A percentile compares a stretch with the other conserved stretches of the same genome.
Evolutionary conservation across 2,888 invertebrate species (phyloP).

Genomic region (Steinernema hermaphroditum): DNA sequence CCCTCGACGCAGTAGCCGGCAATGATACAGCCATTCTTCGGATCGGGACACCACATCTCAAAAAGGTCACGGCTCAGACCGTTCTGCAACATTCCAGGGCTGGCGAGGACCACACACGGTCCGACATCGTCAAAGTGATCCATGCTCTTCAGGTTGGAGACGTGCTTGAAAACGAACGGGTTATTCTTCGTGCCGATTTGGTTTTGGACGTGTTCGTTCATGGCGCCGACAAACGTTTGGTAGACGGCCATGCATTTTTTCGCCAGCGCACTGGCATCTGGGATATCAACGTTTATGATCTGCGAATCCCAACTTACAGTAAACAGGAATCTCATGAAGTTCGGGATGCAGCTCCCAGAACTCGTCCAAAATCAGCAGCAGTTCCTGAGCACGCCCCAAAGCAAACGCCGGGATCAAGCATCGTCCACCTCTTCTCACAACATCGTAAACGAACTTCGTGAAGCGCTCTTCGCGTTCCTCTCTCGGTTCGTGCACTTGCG

Average conservation of each 20-base stretch:
- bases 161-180: constrained; percentile 97
- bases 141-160: constrained; percentile 78
- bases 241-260: constrained; percentile 99
- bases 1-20: constrained; percentile 79
- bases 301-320: constrained; percentile 71
- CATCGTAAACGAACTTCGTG: constrained; percentile 81
- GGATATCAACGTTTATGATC: not conserved
- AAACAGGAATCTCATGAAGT: constrained; percentile 95
- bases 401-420: constrained; percentile 99
- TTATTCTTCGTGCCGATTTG: constrained; percentile 92
- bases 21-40: constrained; percentile 96
- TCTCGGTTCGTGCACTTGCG: constrained; percentile 96
- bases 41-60: constrained; percentile 97
- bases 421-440: constrained; percentile 92
- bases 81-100: constrained; percentile 99
- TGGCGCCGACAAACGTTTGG: constrained; percentile 98
- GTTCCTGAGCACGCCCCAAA: constrained; percentile 82
- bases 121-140: constrained; percentile 99
- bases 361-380: constrained; percentile 75
- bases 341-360: constrained; percentile 97
- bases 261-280: constrained; percentile 90
- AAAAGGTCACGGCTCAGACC: constrained; percentile 94
- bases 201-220: constrained; percentile 94
- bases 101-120: constrained; percentile 98
- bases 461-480: constrained; percentile 87